A percentile compares a stretch with the other conserved stretches of the same genome.
Conservation (phyloP, 2,888 invertebrate genomes). For the Alviniconcha strummeri region DNA sequence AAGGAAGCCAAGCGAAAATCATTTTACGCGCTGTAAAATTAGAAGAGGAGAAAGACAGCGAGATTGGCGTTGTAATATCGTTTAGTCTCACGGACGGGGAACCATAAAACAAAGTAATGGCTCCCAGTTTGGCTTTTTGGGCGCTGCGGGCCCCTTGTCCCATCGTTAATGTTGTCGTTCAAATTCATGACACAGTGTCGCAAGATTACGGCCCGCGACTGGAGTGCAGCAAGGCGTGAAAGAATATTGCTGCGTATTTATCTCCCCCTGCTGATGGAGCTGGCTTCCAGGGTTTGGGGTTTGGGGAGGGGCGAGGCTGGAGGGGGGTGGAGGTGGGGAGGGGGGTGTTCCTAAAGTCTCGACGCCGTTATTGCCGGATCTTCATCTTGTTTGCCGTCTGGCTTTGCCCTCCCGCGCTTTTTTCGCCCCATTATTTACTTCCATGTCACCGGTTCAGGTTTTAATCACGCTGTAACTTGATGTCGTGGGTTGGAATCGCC, state of each 20-base stretch:
- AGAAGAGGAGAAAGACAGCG: conserved; percentile 34
- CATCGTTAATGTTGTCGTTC: conserved; percentile 36
- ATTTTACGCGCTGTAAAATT: conserved; percentile 38
- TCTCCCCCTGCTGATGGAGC: conserved; percentile 32
- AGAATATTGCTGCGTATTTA: conserved; percentile 32
- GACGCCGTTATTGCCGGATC: background rate
- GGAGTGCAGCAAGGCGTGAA: conserved; percentile 30
- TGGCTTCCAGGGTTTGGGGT: background rate
- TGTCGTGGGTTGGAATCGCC: background rate
- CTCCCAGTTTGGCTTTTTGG: conserved; percentile 31
- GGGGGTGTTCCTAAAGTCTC: background rate
- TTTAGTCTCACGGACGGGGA: conserved; percentile 30
- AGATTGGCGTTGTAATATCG: conserved; percentile 38
- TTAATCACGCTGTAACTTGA: conserved; percentile 9
- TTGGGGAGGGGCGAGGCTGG: background rate
- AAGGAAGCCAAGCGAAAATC: conserved; percentile 35
- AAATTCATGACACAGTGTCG: conserved; percentile 33
- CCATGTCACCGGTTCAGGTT: conserved; percentile 13
- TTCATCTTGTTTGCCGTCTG: background rate
- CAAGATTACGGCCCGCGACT: conserved; percentile 29
- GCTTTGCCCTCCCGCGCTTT: background rate
- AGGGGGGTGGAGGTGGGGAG: background rate
- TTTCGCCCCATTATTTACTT: conserved; percentile 13
- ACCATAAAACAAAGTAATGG: conserved; percentile 38
- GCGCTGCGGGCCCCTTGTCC: conserved; percentile 31